Percentiles rank a stretch among this genome's conserved stretches.
phyloP scores from a whole-genome alignment of 2,888 invertebrate species.

The Hirtodrosophila confusa region DNA sequence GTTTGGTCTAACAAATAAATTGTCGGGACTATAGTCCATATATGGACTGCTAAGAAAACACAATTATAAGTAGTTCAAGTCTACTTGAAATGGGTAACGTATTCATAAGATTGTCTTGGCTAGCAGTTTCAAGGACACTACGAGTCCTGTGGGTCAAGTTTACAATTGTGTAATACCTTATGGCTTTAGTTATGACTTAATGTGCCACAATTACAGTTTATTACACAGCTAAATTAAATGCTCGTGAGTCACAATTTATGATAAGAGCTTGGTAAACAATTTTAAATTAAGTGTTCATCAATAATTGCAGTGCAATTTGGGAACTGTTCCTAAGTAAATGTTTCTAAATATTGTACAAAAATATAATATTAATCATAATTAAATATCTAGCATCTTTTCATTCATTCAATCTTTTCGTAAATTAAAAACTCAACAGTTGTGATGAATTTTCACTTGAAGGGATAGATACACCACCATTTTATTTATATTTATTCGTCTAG shows the following conservation, averaged over 20 bases:
- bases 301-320: not conserved
- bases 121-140: slow-evolving; percentile 50
- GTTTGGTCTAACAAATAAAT: slow-evolving; percentile 50
- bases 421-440: too few relatives aligned
- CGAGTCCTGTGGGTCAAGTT: slow-evolving; percentile 52
- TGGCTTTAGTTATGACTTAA: slow-evolving; percentile 11
- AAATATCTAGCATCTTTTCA: too few relatives aligned
- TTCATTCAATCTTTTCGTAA: too few relatives aligned
- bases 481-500: too few relatives aligned
- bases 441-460: too few relatives aligned
- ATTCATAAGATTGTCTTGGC: slow-evolving; percentile 21
- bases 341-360: too few relatives aligned
- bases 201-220: slow-evolving; percentile 33
- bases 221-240: slow-evolving; percentile 6
- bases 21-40: slow-evolving; percentile 7
- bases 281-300: slow-evolving; percentile 1
- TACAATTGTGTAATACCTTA: slow-evolving; percentile 12
- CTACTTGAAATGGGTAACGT: slow-evolving; percentile 13
- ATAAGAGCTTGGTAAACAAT: slow-evolving; percentile 8
- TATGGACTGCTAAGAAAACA: slow-evolving; percentile 64
- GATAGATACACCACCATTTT: too few relatives aligned
- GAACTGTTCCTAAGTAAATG: not conserved
- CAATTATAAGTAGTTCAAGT: slow-evolving; percentile 53
- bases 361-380: too few relatives aligned
- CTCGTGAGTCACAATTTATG: not conserved